Conservation (phyloP, 2,888 invertebrate species). For the Temnothorax rugatulus region DNA sequence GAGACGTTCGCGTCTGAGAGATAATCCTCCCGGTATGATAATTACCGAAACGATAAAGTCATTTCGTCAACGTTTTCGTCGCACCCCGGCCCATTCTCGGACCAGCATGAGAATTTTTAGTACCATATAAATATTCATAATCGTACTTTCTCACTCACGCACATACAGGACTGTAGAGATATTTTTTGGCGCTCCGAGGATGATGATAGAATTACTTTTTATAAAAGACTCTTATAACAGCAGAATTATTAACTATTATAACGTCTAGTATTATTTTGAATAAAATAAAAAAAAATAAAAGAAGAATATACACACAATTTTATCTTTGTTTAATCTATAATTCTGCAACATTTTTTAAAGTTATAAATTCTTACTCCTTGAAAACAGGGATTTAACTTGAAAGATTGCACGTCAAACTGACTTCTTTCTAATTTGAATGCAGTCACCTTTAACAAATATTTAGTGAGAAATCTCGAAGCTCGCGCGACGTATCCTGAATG, state of each 20-base stretch:
- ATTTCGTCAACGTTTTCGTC: slow-evolving; percentile 40
- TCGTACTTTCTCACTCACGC: neutral
- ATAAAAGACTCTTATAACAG: neutral
- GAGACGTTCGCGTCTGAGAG: slow-evolving; percentile 84
- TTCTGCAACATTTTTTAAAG: neutral
- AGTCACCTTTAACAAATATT: neutral
- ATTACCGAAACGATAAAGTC: slow-evolving; percentile 78
- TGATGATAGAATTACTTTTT: neutral
- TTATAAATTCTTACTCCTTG: neutral
- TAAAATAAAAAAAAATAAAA: neutral
- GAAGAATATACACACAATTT: neutral
- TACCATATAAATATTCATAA: slow-evolving; percentile 46
- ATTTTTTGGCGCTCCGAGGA: neutral
- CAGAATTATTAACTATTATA: neutral
- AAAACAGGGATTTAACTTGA: neutral
- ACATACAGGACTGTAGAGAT: neutral
- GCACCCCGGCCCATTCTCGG: neutral
- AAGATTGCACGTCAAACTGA: neutral
- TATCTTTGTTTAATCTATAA: neutral
- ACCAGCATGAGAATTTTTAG: neutral
- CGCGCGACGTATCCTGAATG: slow-evolving; percentile 13
- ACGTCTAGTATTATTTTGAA: neutral
- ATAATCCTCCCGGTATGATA: slow-evolving; percentile 85
- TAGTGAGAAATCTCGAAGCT: slow-evolving; percentile 3
- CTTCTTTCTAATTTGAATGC: neutral